Evolutionary conservation across 2,113 vertebrate genomes (phyloP).

Genomic region (Oxyura jamaicensis): DNA sequence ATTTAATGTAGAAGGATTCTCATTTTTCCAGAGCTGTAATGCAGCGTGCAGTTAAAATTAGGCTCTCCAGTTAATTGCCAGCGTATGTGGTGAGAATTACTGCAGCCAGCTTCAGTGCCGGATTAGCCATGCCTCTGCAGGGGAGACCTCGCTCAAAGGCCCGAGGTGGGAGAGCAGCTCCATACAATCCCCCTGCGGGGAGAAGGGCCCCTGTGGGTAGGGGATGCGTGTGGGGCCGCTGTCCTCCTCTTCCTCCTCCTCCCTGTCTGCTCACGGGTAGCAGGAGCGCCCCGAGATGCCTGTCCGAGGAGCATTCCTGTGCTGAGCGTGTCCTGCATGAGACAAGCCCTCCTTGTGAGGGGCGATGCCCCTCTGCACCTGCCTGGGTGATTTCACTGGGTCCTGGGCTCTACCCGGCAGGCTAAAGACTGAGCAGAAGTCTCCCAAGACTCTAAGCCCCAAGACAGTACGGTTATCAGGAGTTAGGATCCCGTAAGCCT

Average conservation of each 20-base stretch:
- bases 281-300: neutral
- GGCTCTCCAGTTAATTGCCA: constrained; percentile 30
- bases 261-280: accelerated
- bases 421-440: neutral
- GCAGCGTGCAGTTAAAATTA: constrained; percentile 48
- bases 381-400: neutral
- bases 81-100: neutral
- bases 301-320: accelerated
- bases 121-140: constrained; percentile 40
- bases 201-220: neutral
- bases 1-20: constrained; percentile 30
- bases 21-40: constrained; percentile 47
- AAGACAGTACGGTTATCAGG: neutral
- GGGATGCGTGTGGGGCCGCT: accelerated
- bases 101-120: constrained; percentile 34
- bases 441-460: neutral
- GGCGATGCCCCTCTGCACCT: neutral
- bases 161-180: neutral
- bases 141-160: neutral
- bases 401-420: neutral
- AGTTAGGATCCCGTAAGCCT: neutral
- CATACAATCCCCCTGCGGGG: neutral
- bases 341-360: neutral
- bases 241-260: neutral
- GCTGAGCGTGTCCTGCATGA: accelerated